phyloP scores from a whole-genome alignment of 2,797 vertebrate species.

The Acanthornis magna region DNA sequence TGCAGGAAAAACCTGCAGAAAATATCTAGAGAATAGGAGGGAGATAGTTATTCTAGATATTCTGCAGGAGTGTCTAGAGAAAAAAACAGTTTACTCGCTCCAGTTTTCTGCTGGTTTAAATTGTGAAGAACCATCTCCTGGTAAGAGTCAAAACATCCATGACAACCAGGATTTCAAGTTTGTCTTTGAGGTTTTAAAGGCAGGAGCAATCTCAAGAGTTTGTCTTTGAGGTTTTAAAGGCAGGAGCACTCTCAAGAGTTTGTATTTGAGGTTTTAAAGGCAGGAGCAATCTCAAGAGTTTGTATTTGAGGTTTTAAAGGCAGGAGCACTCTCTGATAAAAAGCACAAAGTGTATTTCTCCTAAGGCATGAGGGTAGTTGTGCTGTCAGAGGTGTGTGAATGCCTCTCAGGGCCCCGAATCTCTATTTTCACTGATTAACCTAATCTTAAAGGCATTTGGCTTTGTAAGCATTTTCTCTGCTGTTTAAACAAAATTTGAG shows the following conservation, averaged over 20 bases:
- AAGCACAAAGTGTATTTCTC: background rate
- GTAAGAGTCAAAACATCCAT: rapidly evolving
- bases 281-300: background rate
- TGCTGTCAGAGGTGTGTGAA: background rate
- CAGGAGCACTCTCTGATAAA: background rate
- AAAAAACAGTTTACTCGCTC: background rate
- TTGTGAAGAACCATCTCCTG: background rate
- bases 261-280: background rate
- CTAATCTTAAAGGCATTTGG: background rate
- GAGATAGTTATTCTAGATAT: too few species aligned
- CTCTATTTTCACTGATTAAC: background rate
- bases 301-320: background rate
- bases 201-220: background rate
- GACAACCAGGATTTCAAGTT: background rate
- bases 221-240: too few species aligned
- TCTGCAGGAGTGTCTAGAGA: background rate
- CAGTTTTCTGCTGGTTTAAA: background rate
- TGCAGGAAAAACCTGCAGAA: background rate
- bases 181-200: background rate
- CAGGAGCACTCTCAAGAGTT: background rate
- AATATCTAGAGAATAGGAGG: too few species aligned
- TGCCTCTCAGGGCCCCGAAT: background rate
- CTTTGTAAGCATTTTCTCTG: background rate
- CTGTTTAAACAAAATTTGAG: background rate
- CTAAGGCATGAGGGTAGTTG: background rate